Base-by-base conservation (phyloP, 2,888 invertebrate genomes). In the Keiferia lycopersicella region DNA sequence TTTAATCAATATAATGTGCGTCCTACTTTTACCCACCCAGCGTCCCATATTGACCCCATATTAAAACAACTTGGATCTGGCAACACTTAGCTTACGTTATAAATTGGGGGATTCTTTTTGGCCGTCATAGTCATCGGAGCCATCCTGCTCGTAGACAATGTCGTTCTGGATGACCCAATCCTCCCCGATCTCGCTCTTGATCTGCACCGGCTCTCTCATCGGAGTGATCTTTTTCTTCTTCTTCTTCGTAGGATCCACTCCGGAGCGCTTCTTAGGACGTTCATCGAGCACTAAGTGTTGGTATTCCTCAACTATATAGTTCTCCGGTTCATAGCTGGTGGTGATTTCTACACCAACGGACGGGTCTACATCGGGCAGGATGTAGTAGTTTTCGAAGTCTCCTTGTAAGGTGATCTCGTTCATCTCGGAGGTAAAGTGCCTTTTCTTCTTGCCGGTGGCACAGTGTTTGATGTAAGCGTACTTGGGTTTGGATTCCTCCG, bases 391-490 rank as follows among this genome's bases (percentile, higher is more conserved):
- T 16, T 90, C 91, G 60, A 84, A 90, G 63, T 89, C 88, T 0
- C 88, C 87, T 62, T 89, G 89, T 0, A 91, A 64, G 0, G 88
- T 84, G 0, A 91, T 86, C 12, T 89, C 88, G 59, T 82, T 88
- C 86, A 91, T 86, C 0, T 91, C 90, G 0, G 88, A 74, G 0
- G 90, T 90, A 73, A 91, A 91, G 12, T 91, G 91, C 0, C 89
- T 67, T 48, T 89, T 90, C 67, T 91, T 91, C 68, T 89, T 88
- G 6, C 87, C 91, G 0, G 84, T 76, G 48, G 80, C 83, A 65
- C 87, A 87, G 39, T 91, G 91, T 64, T 89, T 90, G 0, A 91
- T 90, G 69, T 89, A 91, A 0, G 91, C 91, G 62, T 91, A 91
- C 48, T 87, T 89, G 0, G 89, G 86, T 41, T 86, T 87, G n/a